A percentile compares a stretch with the other conserved stretches of the same genome.
These are phyloP conservation scores for Pseudonaja textilis DNA, from an alignment of 2,113 vertebrate genomes.

Conservation along the genomic window DNA sequence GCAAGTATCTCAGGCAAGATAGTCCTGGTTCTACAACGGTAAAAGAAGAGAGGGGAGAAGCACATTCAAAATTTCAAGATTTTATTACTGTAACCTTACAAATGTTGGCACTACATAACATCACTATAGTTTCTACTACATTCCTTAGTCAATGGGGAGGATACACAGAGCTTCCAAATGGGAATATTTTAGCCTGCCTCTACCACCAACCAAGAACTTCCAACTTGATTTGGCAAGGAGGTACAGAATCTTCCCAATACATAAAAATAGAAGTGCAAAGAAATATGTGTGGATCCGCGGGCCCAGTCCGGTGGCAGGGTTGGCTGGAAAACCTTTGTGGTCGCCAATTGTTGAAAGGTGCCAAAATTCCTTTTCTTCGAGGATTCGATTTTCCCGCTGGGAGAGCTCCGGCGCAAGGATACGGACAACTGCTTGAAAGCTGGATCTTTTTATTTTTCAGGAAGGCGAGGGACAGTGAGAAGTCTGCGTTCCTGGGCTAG, in stretches of 20 bases:
- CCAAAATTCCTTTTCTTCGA: no score
- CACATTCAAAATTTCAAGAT: not conserved
- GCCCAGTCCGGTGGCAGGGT: no score
- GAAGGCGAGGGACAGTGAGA: no score
- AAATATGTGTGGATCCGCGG: no score
- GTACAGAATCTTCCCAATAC: not conserved
- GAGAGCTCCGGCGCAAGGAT: no score
- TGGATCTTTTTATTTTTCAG: no score
- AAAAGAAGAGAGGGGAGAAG: not conserved
- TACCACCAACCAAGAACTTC: not conserved
- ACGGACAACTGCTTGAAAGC: no score
- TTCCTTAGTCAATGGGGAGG: not conserved
- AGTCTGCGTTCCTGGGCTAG: no score
- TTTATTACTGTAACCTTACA: not conserved
- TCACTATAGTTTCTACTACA: not conserved
- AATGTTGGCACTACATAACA: not conserved
- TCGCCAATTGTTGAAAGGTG: no score
- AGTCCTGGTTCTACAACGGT: not conserved
- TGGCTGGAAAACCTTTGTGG: no score
- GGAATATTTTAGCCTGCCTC: not conserved
- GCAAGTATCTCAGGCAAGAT: not conserved
- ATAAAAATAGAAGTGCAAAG: not conserved
- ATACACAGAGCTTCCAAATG: not conserved
- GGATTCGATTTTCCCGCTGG: no score
- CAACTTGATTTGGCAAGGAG: not conserved